Evolutionary conservation across 2,113 vertebrate species (phyloP), one percentile per base, ranked within the genome.

Genomic region (Struthio camelus): DNA sequence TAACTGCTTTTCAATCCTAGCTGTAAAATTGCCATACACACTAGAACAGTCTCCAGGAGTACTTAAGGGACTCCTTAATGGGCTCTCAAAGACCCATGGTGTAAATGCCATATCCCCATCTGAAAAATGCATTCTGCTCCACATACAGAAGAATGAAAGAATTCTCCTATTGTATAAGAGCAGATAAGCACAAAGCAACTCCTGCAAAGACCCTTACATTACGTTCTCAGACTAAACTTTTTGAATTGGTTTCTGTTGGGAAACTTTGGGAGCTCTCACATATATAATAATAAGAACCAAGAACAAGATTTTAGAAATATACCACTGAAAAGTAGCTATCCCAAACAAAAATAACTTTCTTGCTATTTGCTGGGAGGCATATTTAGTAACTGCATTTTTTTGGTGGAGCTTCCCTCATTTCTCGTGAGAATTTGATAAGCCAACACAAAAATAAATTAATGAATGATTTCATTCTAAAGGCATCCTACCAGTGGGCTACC

Each of bases 401-500:
- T 76, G 25, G 64, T 8, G 2, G 24, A 85, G 24, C 30, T 81
- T 53, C 24, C 19, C 34, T 85, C 6, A 2, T 40, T 59, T 72
- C 36, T 76, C 25, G 9, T 89, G 69, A 69, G 82, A 97, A 84
- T 89, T 83, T 67, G 53, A 91, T 82, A 81, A 66, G 51, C 6
- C 62, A 91, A 48, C 34, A 90, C 50, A 96, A 77, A 82, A 84
- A 86, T 36, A 67, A 92, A 79, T 19, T 28, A 72, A 17, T 38
- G 20, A n/a, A 30, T 89, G 80, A 87, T 85, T 93, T 80, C 4
- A 80, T 78, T 93, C 82, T 24, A 24, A 85, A 97, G 51, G 65
- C 82, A 77, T 98, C 99, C 99, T 98, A 99, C 99, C 99, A 99
- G 96, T 5, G 98, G 91, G 69, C 98, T 98, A 90, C 99, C 98